Percentiles rank a stretch among this genome's conserved stretches.
These are phyloP conservation scores for Acrocephalus arundinaceus DNA, from an alignment of 2,113 vertebrate genomes.

Conservation along the genomic window DNA sequence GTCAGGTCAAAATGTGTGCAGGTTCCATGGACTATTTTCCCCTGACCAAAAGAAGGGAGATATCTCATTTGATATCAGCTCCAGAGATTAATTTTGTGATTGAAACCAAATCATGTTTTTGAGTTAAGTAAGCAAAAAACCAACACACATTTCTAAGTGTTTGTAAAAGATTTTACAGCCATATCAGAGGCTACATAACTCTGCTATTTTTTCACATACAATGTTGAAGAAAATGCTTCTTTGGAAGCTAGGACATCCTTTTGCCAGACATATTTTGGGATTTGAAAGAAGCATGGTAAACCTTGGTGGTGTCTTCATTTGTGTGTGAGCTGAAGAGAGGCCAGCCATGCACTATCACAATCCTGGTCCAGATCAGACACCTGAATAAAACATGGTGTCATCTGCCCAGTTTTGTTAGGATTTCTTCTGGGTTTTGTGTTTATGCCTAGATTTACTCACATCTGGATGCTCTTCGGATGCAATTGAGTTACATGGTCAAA, in stretches of 20 bases:
- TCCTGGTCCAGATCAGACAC: not conserved
- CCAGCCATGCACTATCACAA: not conserved
- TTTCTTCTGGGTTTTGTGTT: not conserved
- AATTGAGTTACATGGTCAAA: not conserved
- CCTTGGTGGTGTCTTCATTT: not conserved
- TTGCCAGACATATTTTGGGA: not conserved
- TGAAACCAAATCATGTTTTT: not conserved
- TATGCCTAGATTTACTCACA: not conserved
- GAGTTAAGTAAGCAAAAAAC: not conserved
- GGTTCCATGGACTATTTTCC: not conserved
- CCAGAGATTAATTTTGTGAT: not conserved
- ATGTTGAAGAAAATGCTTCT: not conserved
- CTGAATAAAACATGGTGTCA: not conserved
- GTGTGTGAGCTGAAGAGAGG: not conserved
- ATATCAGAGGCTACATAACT: not conserved
- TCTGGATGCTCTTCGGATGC: not conserved
- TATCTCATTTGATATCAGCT: not conserved
- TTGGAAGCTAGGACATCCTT: not conserved
- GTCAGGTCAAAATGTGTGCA: not conserved
- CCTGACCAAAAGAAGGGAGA: not conserved
- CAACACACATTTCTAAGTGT: not conserved
- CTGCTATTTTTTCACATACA: not conserved
- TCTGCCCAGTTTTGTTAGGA: not conserved
- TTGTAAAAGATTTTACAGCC: not conserved
- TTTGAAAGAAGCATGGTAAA: not conserved